A percentile compares a stretch with the other conserved stretches of the same genome.
Conservation (phyloP, 2,888 invertebrate species). For the Dasysyrphus albostriatus region DNA sequence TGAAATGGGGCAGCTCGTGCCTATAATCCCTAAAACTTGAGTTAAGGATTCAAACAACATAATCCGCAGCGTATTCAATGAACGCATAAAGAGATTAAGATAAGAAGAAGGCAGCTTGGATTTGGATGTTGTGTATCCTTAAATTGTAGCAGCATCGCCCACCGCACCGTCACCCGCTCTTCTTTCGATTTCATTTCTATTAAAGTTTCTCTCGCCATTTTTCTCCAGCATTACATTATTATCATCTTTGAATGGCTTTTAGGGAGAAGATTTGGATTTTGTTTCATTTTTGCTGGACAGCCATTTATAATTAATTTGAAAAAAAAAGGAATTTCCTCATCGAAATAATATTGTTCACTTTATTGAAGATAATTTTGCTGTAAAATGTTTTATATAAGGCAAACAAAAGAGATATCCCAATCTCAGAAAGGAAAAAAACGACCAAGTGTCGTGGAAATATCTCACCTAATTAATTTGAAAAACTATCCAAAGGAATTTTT, state of each 20-base stretch:
- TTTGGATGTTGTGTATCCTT: not conserved
- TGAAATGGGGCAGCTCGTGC: not conserved
- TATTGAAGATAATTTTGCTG: not conserved
- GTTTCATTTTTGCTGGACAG: not conserved
- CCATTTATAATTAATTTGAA: not conserved
- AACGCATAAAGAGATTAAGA: constrained; percentile 59
- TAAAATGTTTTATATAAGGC: not conserved
- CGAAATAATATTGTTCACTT: not conserved
- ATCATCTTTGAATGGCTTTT: not conserved
- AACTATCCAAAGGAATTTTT: not conserved
- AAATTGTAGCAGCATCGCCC: not conserved
- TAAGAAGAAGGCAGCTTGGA: constrained; percentile 33
- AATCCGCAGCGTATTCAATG: constrained; percentile 51
- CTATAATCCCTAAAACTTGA: constrained; percentile 25
- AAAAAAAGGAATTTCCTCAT: constrained; percentile 1
- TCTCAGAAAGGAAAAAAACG: no score
- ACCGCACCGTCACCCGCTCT: not conserved
- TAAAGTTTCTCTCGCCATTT: not conserved
- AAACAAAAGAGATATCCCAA: not conserved
- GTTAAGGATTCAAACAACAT: constrained; percentile 39
- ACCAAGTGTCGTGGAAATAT: not conserved
- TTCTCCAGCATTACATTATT: not conserved
- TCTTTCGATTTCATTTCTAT: not conserved
- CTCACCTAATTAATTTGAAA: not conserved
- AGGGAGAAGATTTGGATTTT: not conserved